phyloP scores from a whole-genome alignment of 2,888 invertebrate species.

The Oeneis ivallda region DNA sequence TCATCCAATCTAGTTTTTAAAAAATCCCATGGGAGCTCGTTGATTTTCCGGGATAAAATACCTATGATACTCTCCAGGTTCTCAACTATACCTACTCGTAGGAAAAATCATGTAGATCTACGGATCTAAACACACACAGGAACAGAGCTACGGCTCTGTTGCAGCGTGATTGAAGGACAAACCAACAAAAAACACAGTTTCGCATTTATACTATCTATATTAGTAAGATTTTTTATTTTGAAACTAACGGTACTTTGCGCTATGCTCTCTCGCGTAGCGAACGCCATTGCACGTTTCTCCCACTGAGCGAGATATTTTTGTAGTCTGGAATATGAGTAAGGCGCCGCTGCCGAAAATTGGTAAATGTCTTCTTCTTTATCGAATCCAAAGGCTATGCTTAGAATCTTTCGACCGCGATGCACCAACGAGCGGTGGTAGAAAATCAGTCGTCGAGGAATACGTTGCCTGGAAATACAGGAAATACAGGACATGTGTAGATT shows the following conservation, averaged over 20 bases:
- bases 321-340: conserved; percentile 96
- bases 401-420: conserved; percentile 94
- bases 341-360: conserved; percentile 96
- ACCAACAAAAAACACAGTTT: too few species aligned
- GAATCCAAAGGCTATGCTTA: conserved; percentile 96
- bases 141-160: too few species aligned
- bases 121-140: too few species aligned
- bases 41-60: too few species aligned
- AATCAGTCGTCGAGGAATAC: conserved; percentile 90
- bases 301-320: conserved; percentile 90
- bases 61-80: too few species aligned
- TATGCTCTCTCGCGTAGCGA: conserved; percentile 87
- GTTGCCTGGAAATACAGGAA: conserved; percentile 84
- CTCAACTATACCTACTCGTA: too few species aligned
- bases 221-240: conserved; percentile 1
- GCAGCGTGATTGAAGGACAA: too few species aligned
- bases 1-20: too few species aligned
- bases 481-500: not conserved
- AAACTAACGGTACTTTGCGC: conserved; percentile 83
- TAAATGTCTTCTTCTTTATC: conserved; percentile 97
- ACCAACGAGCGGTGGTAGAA: conserved; percentile 95
- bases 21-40: too few species aligned
- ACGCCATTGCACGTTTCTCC: conserved; percentile 84
- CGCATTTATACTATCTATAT: too few species aligned
- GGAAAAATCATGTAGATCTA: too few species aligned